phyloP scores from a whole-genome alignment of 2,113 vertebrate genomes.

The Peromyscus polionotus region DNA sequence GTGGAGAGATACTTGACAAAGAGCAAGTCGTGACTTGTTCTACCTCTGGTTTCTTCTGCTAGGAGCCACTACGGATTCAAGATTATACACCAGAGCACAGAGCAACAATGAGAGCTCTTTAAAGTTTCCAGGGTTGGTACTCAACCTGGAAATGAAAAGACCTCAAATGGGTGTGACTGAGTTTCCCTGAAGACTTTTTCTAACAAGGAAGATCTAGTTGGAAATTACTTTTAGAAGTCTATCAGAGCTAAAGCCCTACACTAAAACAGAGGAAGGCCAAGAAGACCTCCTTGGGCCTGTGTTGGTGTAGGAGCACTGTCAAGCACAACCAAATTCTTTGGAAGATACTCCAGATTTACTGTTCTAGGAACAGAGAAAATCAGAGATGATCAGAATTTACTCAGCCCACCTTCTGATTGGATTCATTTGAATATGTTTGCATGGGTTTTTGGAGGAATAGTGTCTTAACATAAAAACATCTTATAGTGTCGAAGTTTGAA shows the following conservation, averaged over 20 bases:
- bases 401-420: neutral
- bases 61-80: neutral
- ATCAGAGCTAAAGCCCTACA: neutral
- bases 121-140: neutral
- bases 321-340: neutral
- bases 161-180: neutral
- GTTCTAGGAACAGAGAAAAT: neutral
- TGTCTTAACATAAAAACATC: neutral
- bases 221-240: neutral
- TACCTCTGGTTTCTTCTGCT: neutral
- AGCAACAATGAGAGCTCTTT: neutral
- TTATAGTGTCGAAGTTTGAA: neutral
- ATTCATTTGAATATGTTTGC: neutral
- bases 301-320: rapidly evolving
- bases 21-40: neutral
- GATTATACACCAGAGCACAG: neutral
- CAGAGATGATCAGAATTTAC: neutral
- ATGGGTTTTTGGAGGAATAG: neutral
- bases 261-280: neutral
- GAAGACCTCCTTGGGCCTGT: rapidly evolving
- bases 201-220: neutral
- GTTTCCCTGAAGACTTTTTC: neutral
- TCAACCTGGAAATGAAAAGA: neutral
- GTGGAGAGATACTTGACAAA: no score
- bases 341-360: neutral